Evolutionary conservation across 1,140 invertebrate genomes (phyloP).

Genomic region (Drosophila santomea): DNA sequence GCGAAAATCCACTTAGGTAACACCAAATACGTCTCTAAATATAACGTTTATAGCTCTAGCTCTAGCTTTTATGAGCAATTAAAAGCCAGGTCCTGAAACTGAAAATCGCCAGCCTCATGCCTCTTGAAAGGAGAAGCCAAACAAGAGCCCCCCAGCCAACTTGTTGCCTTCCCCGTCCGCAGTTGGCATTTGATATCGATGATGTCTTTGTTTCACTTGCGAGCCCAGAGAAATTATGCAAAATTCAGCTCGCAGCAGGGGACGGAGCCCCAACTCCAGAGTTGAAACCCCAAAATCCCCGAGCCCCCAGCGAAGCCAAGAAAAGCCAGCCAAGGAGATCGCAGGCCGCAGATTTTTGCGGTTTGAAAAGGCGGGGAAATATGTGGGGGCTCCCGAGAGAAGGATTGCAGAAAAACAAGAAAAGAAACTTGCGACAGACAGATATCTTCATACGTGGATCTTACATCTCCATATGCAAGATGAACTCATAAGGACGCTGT

Average conservation of each 20-base stretch:
- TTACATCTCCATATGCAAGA: constrained; percentile 23
- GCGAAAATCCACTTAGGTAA: constrained; percentile 23
- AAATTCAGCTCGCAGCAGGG: constrained; percentile 49
- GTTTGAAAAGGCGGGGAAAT: constrained; percentile 26
- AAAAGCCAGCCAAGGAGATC: constrained; percentile 31
- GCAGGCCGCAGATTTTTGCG: constrained; percentile 52
- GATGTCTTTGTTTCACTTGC: constrained; percentile 80
- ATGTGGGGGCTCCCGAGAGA: constrained; percentile 8
- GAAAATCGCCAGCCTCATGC: not conserved
- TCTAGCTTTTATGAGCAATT: constrained; percentile 33
- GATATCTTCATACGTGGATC: constrained; percentile 45
- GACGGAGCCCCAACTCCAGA: constrained; percentile 8
- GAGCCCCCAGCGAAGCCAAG: constrained; percentile 23
- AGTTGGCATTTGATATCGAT: constrained; percentile 77
- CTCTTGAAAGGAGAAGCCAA: constrained; percentile 54
- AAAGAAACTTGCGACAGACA: constrained; percentile 50
- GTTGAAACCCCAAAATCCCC: not conserved
- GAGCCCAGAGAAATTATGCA: constrained; percentile 54
- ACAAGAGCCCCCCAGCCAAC: constrained; percentile 50
- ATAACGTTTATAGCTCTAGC: constrained; percentile 23
- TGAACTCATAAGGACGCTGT: not conserved
- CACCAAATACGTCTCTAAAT: constrained; percentile 9
- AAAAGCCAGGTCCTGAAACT: constrained; percentile 32
- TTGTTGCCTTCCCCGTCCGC: constrained; percentile 33
- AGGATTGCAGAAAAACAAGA: constrained; percentile 18